Conservation (phyloP, 2,113 vertebrate species). For the Mirza zaza region DNA sequence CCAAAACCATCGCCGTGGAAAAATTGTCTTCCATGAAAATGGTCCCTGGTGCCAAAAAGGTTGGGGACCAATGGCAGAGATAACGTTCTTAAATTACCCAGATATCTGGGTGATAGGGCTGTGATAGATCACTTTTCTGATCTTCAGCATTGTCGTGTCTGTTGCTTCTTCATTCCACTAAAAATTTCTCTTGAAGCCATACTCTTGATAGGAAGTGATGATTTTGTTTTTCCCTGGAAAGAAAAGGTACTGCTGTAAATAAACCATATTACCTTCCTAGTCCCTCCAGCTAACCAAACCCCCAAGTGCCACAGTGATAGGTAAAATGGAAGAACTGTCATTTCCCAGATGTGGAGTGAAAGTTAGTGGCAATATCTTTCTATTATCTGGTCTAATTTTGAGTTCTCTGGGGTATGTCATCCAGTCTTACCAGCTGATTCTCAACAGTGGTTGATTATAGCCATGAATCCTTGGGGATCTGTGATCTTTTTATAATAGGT, state of each 20-base stretch:
- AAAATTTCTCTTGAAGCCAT: background rate
- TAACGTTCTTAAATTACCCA: background rate
- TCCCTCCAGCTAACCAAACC: background rate
- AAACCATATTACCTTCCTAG: background rate
- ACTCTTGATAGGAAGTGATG: background rate
- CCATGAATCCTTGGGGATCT: background rate
- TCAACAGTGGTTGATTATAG: background rate
- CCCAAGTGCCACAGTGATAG: background rate
- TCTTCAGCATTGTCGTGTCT: background rate
- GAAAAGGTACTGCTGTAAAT: background rate
- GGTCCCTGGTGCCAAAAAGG: no score
- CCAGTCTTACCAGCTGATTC: background rate
- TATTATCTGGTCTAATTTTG: background rate
- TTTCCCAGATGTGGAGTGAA: background rate
- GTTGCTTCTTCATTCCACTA: background rate
- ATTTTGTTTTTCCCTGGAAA: background rate
- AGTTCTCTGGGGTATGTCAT: background rate
- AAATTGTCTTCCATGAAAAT: no score
- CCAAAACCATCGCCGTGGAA: no score
- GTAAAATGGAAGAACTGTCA: background rate
- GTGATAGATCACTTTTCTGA: background rate
- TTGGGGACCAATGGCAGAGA: background rate
- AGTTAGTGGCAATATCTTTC: background rate
- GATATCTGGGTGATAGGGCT: background rate
- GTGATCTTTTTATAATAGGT: conserved; percentile 21